Base-by-base conservation (phyloP, 2,888 invertebrate species). In the Chrysotoxum bicinctum region DNA sequence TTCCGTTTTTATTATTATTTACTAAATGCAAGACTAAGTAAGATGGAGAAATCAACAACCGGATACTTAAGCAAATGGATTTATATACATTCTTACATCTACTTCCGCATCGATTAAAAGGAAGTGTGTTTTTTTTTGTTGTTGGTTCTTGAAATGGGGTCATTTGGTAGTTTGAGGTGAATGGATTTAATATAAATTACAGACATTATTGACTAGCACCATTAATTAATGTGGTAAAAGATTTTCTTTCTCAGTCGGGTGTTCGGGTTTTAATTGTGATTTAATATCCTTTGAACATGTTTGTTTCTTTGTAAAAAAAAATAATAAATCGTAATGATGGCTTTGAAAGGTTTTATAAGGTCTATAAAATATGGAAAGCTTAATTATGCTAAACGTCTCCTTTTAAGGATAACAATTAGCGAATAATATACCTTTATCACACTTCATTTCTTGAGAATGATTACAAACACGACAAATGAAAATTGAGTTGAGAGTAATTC, bases 51-150 rank as follows among this genome's bases (percentile, higher is more conserved):
- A 40, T 12, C 21, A 60, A 60, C 40, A 2, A 43, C 40, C 10
- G 40, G 60, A 60, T 60, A 60, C 60, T 60, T 60, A 60, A 32
- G n/a, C 40, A 60, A 60, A 60, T 60, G 40, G 60, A 60, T 60
- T n/a, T 50, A n/a, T n/a, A n/a, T n/a, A n/a, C n/a, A n/a, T n/a
- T n/a, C n/a, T n/a, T 12, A 23, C 2, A 3, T 30, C 10, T 60
- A 60, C 60, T 40, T 60, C 60, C 60, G 60, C 43, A 60, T 60
- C 60, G 60, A 40, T 8, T 3, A 26, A 52, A 23, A 50, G 8
- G 54, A 16, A 32, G 30, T 30, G 54, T 32, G n/a, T 54, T 19
- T 16, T 50, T 1, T 14, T n/a, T 0, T 26, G 7, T 23, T 26
- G 2, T 26, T 26, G 26, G 26, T 26, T 23, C 14, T 23, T 30